Base-by-base conservation (phyloP, 2,888 invertebrate species). In the Argynnis bischoffii region DNA sequence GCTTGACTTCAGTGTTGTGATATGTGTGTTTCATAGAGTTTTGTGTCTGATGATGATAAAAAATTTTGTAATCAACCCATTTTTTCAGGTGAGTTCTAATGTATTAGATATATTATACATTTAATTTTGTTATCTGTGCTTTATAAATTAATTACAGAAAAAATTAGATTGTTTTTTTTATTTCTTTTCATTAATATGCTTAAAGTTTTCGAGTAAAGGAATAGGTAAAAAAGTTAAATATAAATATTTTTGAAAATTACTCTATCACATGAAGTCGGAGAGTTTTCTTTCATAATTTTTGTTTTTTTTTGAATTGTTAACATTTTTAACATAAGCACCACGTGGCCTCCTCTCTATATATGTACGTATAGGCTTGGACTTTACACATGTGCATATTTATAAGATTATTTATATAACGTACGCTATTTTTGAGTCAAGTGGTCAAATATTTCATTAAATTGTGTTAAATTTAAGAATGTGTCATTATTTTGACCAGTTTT, bases 1-100 rank as follows among this genome's bases (percentile, higher is more conserved):
- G 61, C 50, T 60, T 26, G 31, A 51, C 16, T 61, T 15, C 15
- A 53, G 61, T 61, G 61, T 2, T 59, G 59, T 59, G 59, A 3
- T 46, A 15, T 47, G 57, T 59, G 48, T 3, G 14, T 59, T 48
- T 48, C 31, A 47, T 59, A 48, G n/a, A 35, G 21, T 48, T 59
- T 48, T 59, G 48, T 59, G 59, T 31, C 14, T 5, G 26, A 48
- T 59, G 3, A 59, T 59, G 59, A n/a, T 59, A 55, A 2, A 13
- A 48, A 31, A 6, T 46, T 3, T 47, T 57, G 26, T 47, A 21
- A 26, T 59, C 13, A 26, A 21, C 1, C 15, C 16, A 21, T 11
- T 16, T 41, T 48, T 59, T 11, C 48, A 59, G 59, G 59, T 59
- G 31, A 31, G 59, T 59, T n/a, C 16, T 6, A 48, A 55, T 26